phyloP scores from a whole-genome alignment of 2,888 invertebrate genomes.

The Mayetiola destructor region DNA sequence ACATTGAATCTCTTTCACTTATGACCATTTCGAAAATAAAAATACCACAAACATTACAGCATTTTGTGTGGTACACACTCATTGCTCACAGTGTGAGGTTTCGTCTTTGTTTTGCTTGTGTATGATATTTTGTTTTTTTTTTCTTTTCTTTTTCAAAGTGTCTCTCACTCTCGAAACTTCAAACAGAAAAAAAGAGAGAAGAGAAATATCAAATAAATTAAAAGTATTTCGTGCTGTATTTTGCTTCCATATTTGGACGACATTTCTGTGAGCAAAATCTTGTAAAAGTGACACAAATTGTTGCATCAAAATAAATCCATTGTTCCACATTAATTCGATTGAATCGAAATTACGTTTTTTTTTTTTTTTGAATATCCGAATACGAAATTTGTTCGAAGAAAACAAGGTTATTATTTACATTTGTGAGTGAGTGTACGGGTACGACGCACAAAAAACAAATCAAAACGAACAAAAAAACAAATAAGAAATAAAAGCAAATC shows the following conservation, averaged over 20 bases:
- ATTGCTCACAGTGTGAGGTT: background rate
- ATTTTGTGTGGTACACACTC: background rate
- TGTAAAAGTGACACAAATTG: background rate
- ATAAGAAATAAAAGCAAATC: too few species aligned
- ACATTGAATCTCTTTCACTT: too few species aligned
- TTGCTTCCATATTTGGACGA: background rate
- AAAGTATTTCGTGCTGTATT: background rate
- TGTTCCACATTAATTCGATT: background rate
- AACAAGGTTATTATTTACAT: too few species aligned
- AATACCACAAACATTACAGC: background rate
- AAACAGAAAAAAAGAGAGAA: background rate
- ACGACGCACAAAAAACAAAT: too few species aligned
- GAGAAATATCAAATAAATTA: background rate
- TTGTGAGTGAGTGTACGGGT: too few species aligned
- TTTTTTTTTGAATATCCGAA: background rate
- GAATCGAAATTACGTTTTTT: background rate
- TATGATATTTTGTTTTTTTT: too few species aligned
- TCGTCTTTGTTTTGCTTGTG: slow-evolving; percentile 8
- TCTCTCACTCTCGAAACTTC: slow-evolving; percentile 10
- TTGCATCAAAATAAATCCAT: background rate
- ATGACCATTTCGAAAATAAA: too few species aligned
- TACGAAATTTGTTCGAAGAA: too few species aligned
- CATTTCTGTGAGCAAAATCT: background rate
- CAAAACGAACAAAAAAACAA: too few species aligned
- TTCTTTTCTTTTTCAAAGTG: background rate